Evolutionary conservation across 2,797 vertebrate species (phyloP), one percentile per base, ranked within the genome.

Genomic region (Peromyscus eremicus): DNA sequence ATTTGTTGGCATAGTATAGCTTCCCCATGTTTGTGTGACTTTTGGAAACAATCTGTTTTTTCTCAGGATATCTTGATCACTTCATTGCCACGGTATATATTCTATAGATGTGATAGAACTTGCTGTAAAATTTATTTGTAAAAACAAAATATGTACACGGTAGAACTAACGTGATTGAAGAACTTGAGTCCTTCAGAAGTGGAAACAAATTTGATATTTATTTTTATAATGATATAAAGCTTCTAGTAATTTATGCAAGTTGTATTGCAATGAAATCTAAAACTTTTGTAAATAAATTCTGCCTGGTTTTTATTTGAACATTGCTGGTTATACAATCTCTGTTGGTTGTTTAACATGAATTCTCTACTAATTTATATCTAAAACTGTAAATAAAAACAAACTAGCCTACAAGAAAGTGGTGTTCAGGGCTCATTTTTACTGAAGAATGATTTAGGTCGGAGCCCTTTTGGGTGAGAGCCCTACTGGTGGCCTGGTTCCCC

Each of bases 191-290:
- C 99, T 99, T 99, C 99, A 99, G 98, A 99, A 99, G 99, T 99
- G 99, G 99, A 99, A 99, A 99, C 98, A 99, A 99, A 99, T 99
- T 99, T 99, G 99, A 99, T 99, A 99, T 99, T 99, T 99, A 99
- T 99, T 99, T 99, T 99, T 99, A 99, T 99, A 99, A 99, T 97
- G 98, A 99, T 98, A 99, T 99, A 99, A 99, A 99, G 99, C 99
- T 99, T 99, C 99, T 99, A 99, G 98, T 99, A 99, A 99, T 99
- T 99, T 99, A 99, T 99, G 99, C 99, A 99, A 99, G 99, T 99
- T 99, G 99, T 99, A 99, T 99, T 99, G 99, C 99, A 99, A 99
- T 98, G 99, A 98, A 99, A 99, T 99, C 98, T 98, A 98, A 98
- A 99, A 99, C 98, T 99, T 99, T 99, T 99, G 99, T 99, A 99